Evolutionary conservation across 1,140 invertebrate genomes (phyloP).

Genomic region (Zaprionus tsacasi): DNA sequence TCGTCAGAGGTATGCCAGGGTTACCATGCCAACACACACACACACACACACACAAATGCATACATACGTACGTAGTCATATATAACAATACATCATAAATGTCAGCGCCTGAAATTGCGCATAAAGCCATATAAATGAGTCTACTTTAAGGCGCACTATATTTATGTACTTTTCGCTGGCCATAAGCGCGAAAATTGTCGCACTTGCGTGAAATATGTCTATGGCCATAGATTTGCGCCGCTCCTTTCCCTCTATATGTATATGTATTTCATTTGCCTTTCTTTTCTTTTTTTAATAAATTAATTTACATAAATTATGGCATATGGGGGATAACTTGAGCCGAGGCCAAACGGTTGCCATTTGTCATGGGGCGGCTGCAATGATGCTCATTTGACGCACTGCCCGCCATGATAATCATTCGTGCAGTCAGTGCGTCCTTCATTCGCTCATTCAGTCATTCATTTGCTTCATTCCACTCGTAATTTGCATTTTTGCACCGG

Average conservation of each 20-base stretch:
- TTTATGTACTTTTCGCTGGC: slow-evolving; percentile 68
- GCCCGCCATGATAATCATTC: slow-evolving; percentile 68
- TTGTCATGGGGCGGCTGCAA: slow-evolving; percentile 60
- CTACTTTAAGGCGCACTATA: slow-evolving; percentile 78
- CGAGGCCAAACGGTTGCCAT: slow-evolving; percentile 67
- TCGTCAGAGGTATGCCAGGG: slow-evolving; percentile 48
- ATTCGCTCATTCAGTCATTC: slow-evolving; percentile 43
- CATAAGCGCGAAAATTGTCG: slow-evolving; percentile 68
- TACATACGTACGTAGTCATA: slow-evolving; percentile 19
- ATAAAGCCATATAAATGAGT: slow-evolving; percentile 83
- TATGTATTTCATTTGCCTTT: slow-evolving; percentile 17
- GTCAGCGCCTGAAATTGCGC: slow-evolving; percentile 78
- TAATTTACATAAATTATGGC: slow-evolving; percentile 82
- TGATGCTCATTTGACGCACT: slow-evolving; percentile 38
- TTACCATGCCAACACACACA: slow-evolving; percentile 52
- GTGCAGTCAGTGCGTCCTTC: slow-evolving; percentile 42
- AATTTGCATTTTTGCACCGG: slow-evolving; percentile 81
- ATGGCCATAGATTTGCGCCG: slow-evolving; percentile 33
- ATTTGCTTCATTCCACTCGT: slow-evolving; percentile 55
- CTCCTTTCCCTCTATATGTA: slow-evolving; percentile 3
- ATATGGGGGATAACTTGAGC: slow-evolving; percentile 58
- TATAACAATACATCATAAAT: slow-evolving; percentile 76
- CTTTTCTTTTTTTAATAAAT: slow-evolving; percentile 63
- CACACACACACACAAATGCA: slow-evolving; percentile 1
- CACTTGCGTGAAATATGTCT: slow-evolving; percentile 73